Evolutionary conservation across 1,140 invertebrate genomes (phyloP).

Genomic region (Drosophila tsacasi): DNA sequence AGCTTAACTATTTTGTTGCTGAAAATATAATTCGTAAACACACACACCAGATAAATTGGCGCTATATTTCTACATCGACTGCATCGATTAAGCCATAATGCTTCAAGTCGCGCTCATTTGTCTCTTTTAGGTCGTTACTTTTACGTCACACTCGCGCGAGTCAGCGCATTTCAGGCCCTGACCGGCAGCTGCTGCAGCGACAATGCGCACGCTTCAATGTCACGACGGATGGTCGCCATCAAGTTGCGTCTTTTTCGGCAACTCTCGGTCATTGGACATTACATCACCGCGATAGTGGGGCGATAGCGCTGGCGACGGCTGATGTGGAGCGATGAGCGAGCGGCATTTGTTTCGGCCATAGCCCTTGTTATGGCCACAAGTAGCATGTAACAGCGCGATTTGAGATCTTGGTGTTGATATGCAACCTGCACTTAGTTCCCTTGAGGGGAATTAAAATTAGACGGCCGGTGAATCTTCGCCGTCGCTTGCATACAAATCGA

Average conservation of each 20-base stretch:
- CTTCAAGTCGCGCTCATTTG: not conserved
- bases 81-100: not conserved
- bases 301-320: not conserved
- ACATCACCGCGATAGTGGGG: slow-evolving; percentile 57
- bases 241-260: slow-evolving; percentile 60
- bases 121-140: not conserved
- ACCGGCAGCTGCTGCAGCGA: slow-evolving; percentile 30
- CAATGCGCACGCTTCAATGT: slow-evolving; percentile 30
- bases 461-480: not conserved
- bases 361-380: slow-evolving; percentile 30
- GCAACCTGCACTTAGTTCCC: slow-evolving; percentile 57
- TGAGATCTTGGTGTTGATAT: slow-evolving; percentile 58
- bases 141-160: not conserved
- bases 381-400: slow-evolving; percentile 10
- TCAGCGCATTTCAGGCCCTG: slow-evolving; percentile 16
- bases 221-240: slow-evolving; percentile 30
- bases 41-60: not conserved
- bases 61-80: slow-evolving; percentile 3
- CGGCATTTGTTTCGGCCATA: slow-evolving; percentile 32
- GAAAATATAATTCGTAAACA: not conserved
- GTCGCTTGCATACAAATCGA: slow-evolving; percentile 34
- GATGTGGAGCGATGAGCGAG: slow-evolving; percentile 29
- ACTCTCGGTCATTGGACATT: slow-evolving; percentile 65
- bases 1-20: not conserved
- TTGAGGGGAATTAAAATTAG: slow-evolving; percentile 45